Evolutionary conservation across 1,140 invertebrate genomes (phyloP).

Genomic region (Aradophagus sp.): DNA sequence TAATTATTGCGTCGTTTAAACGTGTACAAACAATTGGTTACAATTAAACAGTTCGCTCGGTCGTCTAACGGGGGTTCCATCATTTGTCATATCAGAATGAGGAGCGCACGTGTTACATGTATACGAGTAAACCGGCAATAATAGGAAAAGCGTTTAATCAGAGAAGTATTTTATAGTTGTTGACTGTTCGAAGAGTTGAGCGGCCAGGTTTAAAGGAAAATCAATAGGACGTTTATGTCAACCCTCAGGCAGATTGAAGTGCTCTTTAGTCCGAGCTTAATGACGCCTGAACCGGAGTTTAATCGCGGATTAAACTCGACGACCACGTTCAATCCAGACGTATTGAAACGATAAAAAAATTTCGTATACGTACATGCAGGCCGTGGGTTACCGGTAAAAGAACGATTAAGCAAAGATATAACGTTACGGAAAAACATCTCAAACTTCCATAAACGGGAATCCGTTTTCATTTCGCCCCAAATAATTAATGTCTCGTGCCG

Average conservation of each 20-base stretch:
- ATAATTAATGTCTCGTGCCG: too few relatives aligned
- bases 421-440: constrained; percentile 26
- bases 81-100: constrained; percentile 4
- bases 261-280: constrained; percentile 71
- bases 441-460: constrained; percentile 3
- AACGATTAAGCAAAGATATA: constrained; percentile 33
- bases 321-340: constrained; percentile 54
- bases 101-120: constrained; percentile 21
- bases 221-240: constrained; percentile 69
- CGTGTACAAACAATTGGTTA: too few relatives aligned
- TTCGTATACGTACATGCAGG: constrained; percentile 34
- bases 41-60: neutral
- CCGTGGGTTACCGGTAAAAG: constrained; percentile 31
- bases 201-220: constrained; percentile 64
- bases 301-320: constrained; percentile 70
- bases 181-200: constrained; percentile 65
- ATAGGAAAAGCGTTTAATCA: constrained; percentile 62
- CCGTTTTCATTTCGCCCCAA: constrained; percentile 4
- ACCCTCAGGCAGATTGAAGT: constrained; percentile 64
- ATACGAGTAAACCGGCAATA: constrained; percentile 43
- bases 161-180: constrained; percentile 58
- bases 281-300: constrained; percentile 68
- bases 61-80: neutral
- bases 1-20: too few relatives aligned
- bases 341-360: constrained; percentile 62